phyloP scores from a whole-genome alignment of 30 jellyfish, hydroid and myxozoan species.

The Aurelia sp. region DNA sequence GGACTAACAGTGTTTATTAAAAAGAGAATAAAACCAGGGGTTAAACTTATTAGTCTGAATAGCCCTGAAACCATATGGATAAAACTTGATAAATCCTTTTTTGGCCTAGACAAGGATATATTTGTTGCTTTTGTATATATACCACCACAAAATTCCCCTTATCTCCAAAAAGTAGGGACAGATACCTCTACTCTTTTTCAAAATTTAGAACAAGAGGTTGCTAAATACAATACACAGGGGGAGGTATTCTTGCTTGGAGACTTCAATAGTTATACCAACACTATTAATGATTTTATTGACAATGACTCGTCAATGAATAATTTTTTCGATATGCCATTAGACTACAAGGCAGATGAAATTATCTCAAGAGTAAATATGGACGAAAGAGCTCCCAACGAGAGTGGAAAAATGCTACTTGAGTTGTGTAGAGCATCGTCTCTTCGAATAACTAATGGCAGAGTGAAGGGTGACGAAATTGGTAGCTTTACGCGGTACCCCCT shows the following conservation, averaged over 20 bases:
- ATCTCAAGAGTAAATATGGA: neutral
- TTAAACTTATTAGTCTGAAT: neutral
- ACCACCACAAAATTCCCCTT: slow-evolving; percentile 23
- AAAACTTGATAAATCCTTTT: slow-evolving; percentile 5
- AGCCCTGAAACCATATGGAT: slow-evolving; percentile 17
- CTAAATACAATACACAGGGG: slow-evolving; percentile 5
- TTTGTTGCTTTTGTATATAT: slow-evolving; percentile 11
- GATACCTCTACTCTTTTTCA: neutral
- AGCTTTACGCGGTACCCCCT: neutral
- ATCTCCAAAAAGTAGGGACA: slow-evolving; percentile 1
- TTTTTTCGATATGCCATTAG: neutral
- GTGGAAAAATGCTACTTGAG: slow-evolving; percentile 13
- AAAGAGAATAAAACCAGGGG: slow-evolving; percentile 22
- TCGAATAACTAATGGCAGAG: neutral
- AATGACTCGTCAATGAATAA: neutral
- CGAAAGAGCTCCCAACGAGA: slow-evolving; percentile 21
- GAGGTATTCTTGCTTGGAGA: neutral
- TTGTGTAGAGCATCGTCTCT: neutral
- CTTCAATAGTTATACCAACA: neutral
- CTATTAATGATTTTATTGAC: slow-evolving; percentile 1
- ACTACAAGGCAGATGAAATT: neutral
- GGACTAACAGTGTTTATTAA: slow-evolving; percentile 15
- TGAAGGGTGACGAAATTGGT: neutral
- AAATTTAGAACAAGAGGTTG: slow-evolving; percentile 22
- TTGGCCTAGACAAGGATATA: neutral